phyloP scores from a whole-genome alignment of 2,113 vertebrate genomes.

The Heterotis niloticus region DNA sequence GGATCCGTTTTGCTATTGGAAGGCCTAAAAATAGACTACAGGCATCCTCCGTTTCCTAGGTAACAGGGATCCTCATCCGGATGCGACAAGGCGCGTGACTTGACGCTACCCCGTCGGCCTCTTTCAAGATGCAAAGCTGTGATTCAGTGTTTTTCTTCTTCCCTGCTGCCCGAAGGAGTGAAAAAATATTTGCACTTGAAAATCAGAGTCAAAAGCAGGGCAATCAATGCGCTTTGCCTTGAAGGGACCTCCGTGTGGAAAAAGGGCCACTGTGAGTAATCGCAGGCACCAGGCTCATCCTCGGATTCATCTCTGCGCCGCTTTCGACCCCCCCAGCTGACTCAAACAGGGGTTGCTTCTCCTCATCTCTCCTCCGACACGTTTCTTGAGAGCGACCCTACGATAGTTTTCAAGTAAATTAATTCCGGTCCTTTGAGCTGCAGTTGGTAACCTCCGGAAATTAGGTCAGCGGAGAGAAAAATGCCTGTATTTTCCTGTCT shows the following conservation, averaged over 20 bases:
- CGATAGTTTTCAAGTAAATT: constrained; percentile 49
- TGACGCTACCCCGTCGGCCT: neutral
- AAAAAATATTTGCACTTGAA: neutral
- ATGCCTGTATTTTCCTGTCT: neutral
- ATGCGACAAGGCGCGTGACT: neutral
- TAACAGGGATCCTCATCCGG: neutral
- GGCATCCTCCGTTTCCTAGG: neutral
- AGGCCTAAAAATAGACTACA: neutral
- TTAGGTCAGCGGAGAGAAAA: constrained; percentile 29
- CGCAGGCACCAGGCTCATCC: neutral
- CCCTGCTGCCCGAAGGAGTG: neutral
- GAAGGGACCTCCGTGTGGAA: constrained; percentile 3
- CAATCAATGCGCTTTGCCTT: neutral
- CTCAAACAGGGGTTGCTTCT: too few relatives aligned
- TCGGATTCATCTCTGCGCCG: neutral
- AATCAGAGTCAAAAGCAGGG: neutral
- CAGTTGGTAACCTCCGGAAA: constrained; percentile 34
- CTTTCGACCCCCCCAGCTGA: too few relatives aligned
- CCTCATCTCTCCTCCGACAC: neutral
- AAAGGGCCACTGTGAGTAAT: neutral
- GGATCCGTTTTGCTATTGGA: neutral
- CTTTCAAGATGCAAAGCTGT: constrained; percentile 8
- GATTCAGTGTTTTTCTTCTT: neutral
- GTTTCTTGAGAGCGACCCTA: constrained; percentile 45
- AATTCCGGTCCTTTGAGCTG: constrained; percentile 39